Percentiles rank a stretch among this genome's conserved stretches.
These are phyloP conservation scores for Lates calcarifer DNA, from an alignment of 2,113 vertebrate species.

Conservation along the genomic window DNA sequence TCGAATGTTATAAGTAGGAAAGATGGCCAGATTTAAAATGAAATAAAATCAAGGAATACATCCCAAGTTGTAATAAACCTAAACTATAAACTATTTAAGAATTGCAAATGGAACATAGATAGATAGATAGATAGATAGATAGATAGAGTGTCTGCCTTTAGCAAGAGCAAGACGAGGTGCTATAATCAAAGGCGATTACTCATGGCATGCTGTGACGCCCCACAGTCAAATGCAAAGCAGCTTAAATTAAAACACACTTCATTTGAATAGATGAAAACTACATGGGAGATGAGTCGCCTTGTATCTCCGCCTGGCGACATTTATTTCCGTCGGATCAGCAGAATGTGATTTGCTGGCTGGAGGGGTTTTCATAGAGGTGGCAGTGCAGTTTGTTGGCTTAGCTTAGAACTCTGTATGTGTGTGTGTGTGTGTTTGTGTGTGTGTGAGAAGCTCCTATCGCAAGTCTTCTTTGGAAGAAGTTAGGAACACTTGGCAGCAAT, in stretches of 20 bases:
- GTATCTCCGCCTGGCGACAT: conserved; percentile 63
- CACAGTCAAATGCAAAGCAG: conserved; percentile 83
- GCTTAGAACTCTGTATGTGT: conserved; percentile 19
- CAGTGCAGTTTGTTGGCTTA: conserved; percentile 47
- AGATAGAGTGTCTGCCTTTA: conserved; percentile 43
- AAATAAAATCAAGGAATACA: too few species aligned
- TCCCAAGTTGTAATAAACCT: too few species aligned
- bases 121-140: conserved; percentile 52
- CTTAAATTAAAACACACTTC: conserved; percentile 81
- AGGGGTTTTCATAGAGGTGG: conserved; percentile 66
- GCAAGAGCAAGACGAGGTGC: conserved; percentile 54
- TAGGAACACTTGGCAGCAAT: conserved; percentile 81
- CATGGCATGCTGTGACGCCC: conserved; percentile 76
- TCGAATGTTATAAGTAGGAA: neutral
- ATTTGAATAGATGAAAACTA: conserved; percentile 75
- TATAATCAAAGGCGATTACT: conserved; percentile 78
- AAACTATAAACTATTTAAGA: too few species aligned
- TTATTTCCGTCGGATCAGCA: conserved; percentile 74
- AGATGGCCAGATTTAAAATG: neutral
- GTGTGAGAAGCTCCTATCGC: conserved; percentile 53
- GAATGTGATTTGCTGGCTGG: conserved; percentile 56
- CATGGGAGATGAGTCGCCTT: conserved; percentile 69
- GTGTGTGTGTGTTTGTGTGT: conserved; percentile 20
- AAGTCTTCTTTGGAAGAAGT: conserved; percentile 73
- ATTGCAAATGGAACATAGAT: conserved; percentile 2